Evolutionary conservation across 2,888 invertebrate species (phyloP), one percentile per base, ranked within the genome.

Genomic region (Eilema depressum): DNA sequence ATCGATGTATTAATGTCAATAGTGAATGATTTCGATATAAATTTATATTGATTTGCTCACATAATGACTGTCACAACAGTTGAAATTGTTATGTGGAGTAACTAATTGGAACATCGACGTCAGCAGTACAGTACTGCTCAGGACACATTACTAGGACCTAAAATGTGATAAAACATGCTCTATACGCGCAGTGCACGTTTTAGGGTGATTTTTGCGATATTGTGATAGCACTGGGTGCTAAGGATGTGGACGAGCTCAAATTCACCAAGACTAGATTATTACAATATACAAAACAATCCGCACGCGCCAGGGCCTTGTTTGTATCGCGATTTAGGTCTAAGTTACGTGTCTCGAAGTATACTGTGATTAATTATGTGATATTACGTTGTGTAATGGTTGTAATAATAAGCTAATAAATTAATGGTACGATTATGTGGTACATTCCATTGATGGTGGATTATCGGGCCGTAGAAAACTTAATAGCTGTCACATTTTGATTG

Each of bases 1-100:
- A 74, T 73, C 37, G 69, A 75, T 79, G 59, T 71, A 75, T 75
- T 74, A 23, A 66, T 71, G 72, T 63, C 69, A 30, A 63, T 70
- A 37, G 47, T 63, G 53, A 75, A 71, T 60, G 66, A 66, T 72
- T 53, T 53, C 53, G 53, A 53, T 71, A 73, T 71, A 64, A 79
- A 75, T 79, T 71, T 75, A 53, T 53, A 53, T 53, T 53, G 53
- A 53, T 53, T 53, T 53, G 30, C 14, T 79, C 74, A 66, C 23
- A 37, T 78, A 71, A 56, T 74, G 26, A 26, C 61, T 70, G 68
- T 64, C 70, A 41, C 56, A 66, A 70, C 28, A 28, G 28, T 61
- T 73, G 23, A 77, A 77, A 57, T 57, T 70, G 65, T 72, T 66
- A 76, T 69, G 70, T 61, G 23, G 53, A 64, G 70, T 80, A 69